Conservation (phyloP, 2,797 vertebrate genomes). For the Catharus ustulatus region DNA sequence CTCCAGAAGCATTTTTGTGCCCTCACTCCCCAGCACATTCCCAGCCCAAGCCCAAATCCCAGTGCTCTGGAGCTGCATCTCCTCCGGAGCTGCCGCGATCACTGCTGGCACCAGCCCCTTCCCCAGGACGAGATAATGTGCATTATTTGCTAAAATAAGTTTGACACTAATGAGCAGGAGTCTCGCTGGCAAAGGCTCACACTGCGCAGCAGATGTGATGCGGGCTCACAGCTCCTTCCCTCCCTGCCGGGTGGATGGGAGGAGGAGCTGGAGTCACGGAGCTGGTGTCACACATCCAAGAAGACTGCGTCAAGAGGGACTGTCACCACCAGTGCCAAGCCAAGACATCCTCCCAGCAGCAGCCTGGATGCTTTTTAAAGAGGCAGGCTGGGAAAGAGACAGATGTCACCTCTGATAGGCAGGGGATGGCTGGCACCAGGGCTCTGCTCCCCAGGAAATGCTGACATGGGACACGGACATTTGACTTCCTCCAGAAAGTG, state of each 20-base stretch:
- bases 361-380: not conserved
- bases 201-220: slow-evolving; percentile 59
- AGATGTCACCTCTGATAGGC: not conserved
- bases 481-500: not conserved
- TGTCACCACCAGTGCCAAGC: not conserved
- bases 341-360: not conserved
- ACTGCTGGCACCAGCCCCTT: slow-evolving; percentile 28
- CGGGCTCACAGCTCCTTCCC: slow-evolving; percentile 53
- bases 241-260: not conserved
- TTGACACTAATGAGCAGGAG: slow-evolving; percentile 74
- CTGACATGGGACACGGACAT: accelerated
- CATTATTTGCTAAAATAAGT: slow-evolving; percentile 68
- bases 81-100: accelerated
- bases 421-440: not conserved
- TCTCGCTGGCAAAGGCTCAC: slow-evolving; percentile 31
- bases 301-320: slow-evolving; percentile 34
- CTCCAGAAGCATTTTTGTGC: not conserved
- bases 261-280: not conserved
- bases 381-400: not conserved
- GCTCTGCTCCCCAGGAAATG: not conserved
- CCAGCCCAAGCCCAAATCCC: not conserved
- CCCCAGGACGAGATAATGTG: slow-evolving; percentile 41
- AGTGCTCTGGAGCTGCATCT: not conserved
- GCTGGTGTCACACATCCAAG: not conserved
- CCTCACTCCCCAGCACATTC: not conserved